phyloP scores from a whole-genome alignment of 2,113 vertebrate species.

The Phycodurus eques region DNA sequence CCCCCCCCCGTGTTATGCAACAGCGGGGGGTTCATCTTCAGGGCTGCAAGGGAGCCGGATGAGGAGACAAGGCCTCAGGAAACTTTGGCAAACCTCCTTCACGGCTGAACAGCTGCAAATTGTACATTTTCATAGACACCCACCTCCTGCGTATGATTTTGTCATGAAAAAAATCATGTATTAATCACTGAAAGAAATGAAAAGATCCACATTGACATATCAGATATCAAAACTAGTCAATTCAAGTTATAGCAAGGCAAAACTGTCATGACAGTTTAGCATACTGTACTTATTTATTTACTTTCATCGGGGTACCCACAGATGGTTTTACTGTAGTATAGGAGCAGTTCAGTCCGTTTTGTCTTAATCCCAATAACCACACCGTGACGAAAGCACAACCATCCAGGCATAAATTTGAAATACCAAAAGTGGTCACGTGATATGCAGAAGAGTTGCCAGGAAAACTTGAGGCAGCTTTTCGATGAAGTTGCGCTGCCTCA shows the following conservation, averaged over 20 bases:
- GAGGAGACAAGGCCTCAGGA: background rate
- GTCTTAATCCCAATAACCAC: too few relatives aligned
- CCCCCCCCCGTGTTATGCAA: constrained; percentile 33
- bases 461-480: constrained; percentile 21
- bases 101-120: background rate
- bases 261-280: too few relatives aligned
- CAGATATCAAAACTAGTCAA: too few relatives aligned
- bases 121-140: background rate
- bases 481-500: constrained; percentile 43
- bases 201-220: too few relatives aligned
- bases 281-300: too few relatives aligned
- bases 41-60: constrained; percentile 11
- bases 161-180: too few relatives aligned
- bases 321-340: too few relatives aligned
- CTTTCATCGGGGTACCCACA: too few relatives aligned
- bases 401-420: background rate
- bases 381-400: background rate
- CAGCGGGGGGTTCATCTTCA: constrained; percentile 19
- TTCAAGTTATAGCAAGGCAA: too few relatives aligned
- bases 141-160: background rate
- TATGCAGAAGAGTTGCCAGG: background rate
- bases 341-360: too few relatives aligned
- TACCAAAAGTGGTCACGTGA: background rate
- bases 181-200: background rate
- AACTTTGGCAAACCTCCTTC: background rate